Evolutionary conservation across 2,797 vertebrate genomes (phyloP).

Genomic region (Sebastes iracundus): DNA sequence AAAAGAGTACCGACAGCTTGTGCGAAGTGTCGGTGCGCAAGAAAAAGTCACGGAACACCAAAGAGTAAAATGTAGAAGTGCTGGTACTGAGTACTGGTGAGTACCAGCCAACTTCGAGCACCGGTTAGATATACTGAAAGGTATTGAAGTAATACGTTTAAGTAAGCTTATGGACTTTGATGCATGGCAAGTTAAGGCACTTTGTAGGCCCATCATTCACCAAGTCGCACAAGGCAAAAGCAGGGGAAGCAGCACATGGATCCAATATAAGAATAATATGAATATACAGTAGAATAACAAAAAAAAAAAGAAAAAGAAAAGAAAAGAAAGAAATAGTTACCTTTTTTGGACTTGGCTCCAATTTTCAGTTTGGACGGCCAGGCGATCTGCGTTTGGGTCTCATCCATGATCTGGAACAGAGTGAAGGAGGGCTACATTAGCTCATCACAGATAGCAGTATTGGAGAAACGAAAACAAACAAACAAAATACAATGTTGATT

Average conservation of each 20-base stretch:
- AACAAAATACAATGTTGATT: neutral
- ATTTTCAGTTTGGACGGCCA: slow-evolving; percentile 89
- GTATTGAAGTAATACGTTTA: neutral
- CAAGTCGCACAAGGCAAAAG: neutral
- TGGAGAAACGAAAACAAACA: neutral
- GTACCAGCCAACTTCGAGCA: fast-evolving
- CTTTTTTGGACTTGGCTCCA: slow-evolving; percentile 88
- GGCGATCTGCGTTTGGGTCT: slow-evolving; percentile 86
- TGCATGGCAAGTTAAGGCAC: neutral
- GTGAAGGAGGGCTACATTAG: slow-evolving; percentile 15
- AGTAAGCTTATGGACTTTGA: neutral
- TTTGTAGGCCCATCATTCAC: neutral
- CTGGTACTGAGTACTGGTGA: too few relatives aligned
- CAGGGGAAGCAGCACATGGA: neutral
- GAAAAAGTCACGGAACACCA: too few relatives aligned
- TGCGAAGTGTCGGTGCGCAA: too few relatives aligned
- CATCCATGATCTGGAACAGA: slow-evolving; percentile 85
- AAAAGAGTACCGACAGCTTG: too few relatives aligned
- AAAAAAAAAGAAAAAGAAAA: neutral
- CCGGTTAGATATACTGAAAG: neutral
- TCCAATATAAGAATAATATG: neutral
- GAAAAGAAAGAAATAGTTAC: slow-evolving; percentile 53
- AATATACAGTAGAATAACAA: neutral
- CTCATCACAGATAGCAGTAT: neutral
- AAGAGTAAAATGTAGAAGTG: too few relatives aligned